phyloP scores from a whole-genome alignment of 2,113 vertebrate species.

The Mionectes macconnelli region DNA sequence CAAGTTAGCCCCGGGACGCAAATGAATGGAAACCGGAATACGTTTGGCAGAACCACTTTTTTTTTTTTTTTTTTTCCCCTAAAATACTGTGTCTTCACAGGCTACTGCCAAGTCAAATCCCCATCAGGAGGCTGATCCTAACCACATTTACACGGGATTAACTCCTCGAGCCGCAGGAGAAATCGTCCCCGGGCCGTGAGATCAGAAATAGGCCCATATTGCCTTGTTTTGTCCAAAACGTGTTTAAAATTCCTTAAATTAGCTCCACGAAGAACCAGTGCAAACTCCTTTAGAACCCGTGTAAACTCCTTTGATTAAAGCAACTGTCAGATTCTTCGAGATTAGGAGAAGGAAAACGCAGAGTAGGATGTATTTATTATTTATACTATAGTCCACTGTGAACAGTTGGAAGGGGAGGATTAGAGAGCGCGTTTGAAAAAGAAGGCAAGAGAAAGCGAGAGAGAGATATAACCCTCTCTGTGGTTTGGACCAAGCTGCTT shows the following conservation, averaged over 20 bases:
- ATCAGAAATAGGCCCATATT: neutral
- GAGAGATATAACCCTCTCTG: neutral
- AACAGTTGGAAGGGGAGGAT: slow-evolving; percentile 28
- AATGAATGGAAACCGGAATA: neutral
- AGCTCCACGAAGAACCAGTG: slow-evolving; percentile 73
- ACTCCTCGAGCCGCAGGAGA: neutral
- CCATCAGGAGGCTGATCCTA: neutral
- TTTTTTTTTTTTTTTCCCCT: neutral
- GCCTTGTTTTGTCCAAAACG: neutral
- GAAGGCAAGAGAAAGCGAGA: neutral
- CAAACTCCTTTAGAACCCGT: slow-evolving; percentile 70
- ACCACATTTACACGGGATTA: neutral
- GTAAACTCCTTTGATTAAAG: slow-evolving; percentile 58
- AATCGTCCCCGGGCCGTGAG: neutral
- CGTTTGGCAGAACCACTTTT: neutral
- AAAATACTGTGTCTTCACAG: neutral
- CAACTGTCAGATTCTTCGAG: slow-evolving; percentile 6
- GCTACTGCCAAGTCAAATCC: neutral
- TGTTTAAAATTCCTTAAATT: slow-evolving; percentile 77
- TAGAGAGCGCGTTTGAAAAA: neutral
- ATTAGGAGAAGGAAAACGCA: slow-evolving; percentile 70
- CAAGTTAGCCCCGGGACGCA: neutral
- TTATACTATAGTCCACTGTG: slow-evolving; percentile 68
- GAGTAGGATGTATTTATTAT: slow-evolving; percentile 77
- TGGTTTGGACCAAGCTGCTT: neutral